phyloP scores from a whole-genome alignment of 1,140 invertebrate genomes.

The Patella vulgata region DNA sequence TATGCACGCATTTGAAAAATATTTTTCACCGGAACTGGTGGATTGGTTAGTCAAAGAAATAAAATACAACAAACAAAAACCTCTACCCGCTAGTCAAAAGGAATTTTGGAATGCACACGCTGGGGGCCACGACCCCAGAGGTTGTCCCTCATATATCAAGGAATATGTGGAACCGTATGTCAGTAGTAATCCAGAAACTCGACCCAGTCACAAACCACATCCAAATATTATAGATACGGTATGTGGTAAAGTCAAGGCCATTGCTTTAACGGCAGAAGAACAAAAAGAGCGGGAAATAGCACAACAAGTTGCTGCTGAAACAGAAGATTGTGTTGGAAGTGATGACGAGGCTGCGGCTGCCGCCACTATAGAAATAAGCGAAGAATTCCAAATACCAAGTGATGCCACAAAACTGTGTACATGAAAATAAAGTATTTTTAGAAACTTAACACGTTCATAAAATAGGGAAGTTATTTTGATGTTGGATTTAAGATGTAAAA shows the following conservation, averaged over 20 bases:
- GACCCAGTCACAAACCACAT: conserved; percentile 51
- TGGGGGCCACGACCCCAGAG: conserved; percentile 57
- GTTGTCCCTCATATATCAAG: conserved; percentile 52
- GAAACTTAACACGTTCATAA: too few relatives aligned
- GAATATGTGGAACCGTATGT: conserved; percentile 46
- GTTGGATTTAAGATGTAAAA: too few relatives aligned
- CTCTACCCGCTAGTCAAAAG: conserved; percentile 42
- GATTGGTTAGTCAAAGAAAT: conserved; percentile 62
- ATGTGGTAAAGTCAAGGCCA: conserved; percentile 15
- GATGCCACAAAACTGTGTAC: too few relatives aligned
- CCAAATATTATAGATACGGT: conserved; percentile 56
- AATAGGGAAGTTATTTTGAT: too few relatives aligned
- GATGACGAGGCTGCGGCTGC: too few relatives aligned
- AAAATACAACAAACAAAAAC: conserved; percentile 53
- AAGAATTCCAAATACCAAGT: too few relatives aligned
- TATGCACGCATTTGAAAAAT: conserved; percentile 41
- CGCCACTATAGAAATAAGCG: too few relatives aligned
- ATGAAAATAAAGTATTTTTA: too few relatives aligned
- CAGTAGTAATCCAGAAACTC: not conserved
- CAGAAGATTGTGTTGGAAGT: too few relatives aligned
- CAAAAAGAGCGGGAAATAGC: conserved; percentile 9
- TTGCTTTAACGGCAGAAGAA: conserved; percentile 24
- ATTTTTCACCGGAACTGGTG: conserved; percentile 55
- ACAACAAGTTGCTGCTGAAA: not conserved
- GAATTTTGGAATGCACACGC: conserved; percentile 53